Conservation (phyloP, 2,888 invertebrate species). For the Slavum lentiscoides region DNA sequence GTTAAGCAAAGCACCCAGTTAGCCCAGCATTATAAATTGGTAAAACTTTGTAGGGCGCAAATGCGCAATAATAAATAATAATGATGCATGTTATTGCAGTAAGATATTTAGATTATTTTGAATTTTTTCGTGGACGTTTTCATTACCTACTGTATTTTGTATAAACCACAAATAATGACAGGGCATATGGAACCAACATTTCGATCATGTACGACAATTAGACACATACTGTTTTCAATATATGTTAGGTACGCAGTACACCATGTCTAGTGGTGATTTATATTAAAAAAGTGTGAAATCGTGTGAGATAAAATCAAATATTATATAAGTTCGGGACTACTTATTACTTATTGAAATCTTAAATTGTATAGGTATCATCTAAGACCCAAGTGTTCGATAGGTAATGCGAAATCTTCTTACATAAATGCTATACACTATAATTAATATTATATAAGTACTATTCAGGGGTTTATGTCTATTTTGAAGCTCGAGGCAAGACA, state of each 20-base stretch:
- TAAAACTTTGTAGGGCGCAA: too few relatives aligned
- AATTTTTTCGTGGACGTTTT: background rate
- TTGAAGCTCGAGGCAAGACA: too few relatives aligned
- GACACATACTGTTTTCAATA: slow-evolving; percentile 22
- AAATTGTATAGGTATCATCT: too few relatives aligned
- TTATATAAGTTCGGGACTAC: background rate
- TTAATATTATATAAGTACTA: too few relatives aligned
- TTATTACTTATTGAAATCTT: too few relatives aligned
- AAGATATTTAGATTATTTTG: background rate
- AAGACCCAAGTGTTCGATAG: too few relatives aligned
- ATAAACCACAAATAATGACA: background rate
- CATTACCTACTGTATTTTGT: background rate
- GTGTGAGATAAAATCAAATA: slow-evolving; percentile 25
- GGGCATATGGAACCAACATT: slow-evolving; percentile 14
- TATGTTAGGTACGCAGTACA: background rate
- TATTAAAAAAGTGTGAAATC: background rate
- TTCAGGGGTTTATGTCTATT: too few relatives aligned
- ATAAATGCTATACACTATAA: too few relatives aligned
- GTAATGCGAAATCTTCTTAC: too few relatives aligned
- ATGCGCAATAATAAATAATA: too few relatives aligned
- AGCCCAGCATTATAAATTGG: background rate
- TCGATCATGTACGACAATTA: slow-evolving; percentile 10
- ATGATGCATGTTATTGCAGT: background rate
- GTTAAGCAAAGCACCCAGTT: background rate
- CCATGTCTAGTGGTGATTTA: background rate